Evolutionary conservation across 1,140 invertebrate species (phyloP).

Genomic region (Chelonus insularis): DNA sequence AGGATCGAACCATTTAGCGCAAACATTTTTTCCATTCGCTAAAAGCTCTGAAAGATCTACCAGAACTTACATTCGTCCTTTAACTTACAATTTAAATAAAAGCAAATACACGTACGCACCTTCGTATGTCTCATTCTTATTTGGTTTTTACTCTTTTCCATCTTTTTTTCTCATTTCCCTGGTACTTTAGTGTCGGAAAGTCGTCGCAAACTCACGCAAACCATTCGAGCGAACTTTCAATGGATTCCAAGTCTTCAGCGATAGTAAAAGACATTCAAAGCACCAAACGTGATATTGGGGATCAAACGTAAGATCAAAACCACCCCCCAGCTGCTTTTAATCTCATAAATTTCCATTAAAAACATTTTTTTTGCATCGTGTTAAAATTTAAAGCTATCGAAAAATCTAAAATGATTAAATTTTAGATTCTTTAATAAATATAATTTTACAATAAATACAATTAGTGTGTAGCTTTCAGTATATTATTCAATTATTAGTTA

Average conservation of each 20-base stretch:
- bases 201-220: background rate
- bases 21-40: constrained; percentile 58
- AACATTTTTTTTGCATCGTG: no score
- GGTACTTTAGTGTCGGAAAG: constrained; percentile 26
- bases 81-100: constrained; percentile 63
- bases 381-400: no score
- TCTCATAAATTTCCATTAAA: background rate
- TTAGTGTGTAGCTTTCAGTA: no score
- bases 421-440: no score
- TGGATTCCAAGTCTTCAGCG: constrained; percentile 30
- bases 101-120: constrained; percentile 56
- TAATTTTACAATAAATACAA: no score
- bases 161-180: constrained; percentile 26
- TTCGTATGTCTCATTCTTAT: background rate
- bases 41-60: constrained; percentile 44
- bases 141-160: constrained; percentile 12
- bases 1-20: constrained; percentile 58
- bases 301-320: constrained; percentile 3
- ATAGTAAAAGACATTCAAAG: background rate
- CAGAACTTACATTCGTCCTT: constrained; percentile 32
- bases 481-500: no score
- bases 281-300: background rate
- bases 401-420: no score
- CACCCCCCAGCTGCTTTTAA: background rate
- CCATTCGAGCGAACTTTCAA: constrained; percentile 40